Evolutionary conservation across 2,113 vertebrate genomes (phyloP).

Genomic region (Tonatia bakeri): DNA sequence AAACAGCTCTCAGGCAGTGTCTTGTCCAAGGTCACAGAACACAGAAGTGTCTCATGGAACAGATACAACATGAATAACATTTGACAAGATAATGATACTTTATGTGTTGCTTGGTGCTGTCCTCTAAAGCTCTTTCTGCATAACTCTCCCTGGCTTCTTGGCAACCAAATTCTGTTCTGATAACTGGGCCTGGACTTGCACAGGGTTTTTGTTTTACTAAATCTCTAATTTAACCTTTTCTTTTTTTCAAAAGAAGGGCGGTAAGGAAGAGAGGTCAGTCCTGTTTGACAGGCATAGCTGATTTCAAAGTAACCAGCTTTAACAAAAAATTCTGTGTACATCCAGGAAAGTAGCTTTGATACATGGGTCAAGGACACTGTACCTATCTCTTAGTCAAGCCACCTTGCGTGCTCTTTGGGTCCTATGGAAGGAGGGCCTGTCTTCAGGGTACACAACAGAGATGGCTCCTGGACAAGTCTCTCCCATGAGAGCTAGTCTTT

Average conservation of each 20-base stretch:
- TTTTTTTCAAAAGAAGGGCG: neutral
- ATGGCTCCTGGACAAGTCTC: neutral
- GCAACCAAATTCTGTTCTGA: constrained; percentile 10
- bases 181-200: neutral
- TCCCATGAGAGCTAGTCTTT: neutral
- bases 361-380: neutral
- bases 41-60: constrained; percentile 22
- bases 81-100: constrained; percentile 52
- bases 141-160: constrained; percentile 4
- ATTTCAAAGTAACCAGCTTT: neutral
- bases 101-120: constrained; percentile 23
- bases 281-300: neutral
- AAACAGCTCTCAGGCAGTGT: constrained; percentile 17
- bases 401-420: neutral
- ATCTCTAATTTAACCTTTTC: neutral
- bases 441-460: neutral
- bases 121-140: neutral
- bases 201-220: constrained; percentile 28
- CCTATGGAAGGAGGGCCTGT: neutral
- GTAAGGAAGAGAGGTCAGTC: neutral
- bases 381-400: neutral
- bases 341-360: neutral
- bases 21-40: constrained; percentile 43
- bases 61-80: constrained; percentile 42
- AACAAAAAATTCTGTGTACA: neutral